phyloP scores from a whole-genome alignment of 2,888 invertebrate genomes.

The Amphipyra berbera region DNA sequence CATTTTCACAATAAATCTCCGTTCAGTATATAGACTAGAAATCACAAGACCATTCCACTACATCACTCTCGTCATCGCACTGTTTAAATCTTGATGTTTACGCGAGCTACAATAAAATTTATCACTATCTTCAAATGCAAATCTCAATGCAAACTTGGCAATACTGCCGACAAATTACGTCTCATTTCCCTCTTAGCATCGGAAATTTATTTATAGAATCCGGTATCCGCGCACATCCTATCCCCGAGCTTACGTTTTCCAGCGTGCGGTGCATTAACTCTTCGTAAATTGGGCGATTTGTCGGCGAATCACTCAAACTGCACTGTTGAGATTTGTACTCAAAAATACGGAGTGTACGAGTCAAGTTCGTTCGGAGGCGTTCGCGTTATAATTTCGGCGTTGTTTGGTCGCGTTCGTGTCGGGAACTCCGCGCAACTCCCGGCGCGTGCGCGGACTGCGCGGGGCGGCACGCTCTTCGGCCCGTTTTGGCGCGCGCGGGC shows the following conservation, averaged over 20 bases:
- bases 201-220: constrained; percentile 80
- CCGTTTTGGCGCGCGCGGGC: constrained; percentile 76
- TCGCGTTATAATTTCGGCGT: constrained; percentile 75
- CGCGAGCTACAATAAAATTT: constrained; percentile 75
- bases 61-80: constrained; percentile 74
- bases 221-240: constrained; percentile 68
- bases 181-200: constrained; percentile 77
- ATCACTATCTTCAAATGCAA: constrained; percentile 76
- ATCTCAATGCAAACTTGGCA: constrained; percentile 85
- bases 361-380: constrained; percentile 83
- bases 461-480: constrained; percentile 66
- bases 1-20: constrained; percentile 73
- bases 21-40: constrained; percentile 62
- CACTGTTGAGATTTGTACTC: constrained; percentile 65
- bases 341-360: constrained; percentile 68
- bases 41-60: constrained; percentile 63
- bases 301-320: constrained; percentile 59
- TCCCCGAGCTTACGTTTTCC: constrained; percentile 63
- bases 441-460: constrained; percentile 77
- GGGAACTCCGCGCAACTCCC: constrained; percentile 77
- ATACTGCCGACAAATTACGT: constrained; percentile 79
- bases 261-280: constrained; percentile 56
- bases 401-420: constrained; percentile 73
- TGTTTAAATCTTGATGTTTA: constrained; percentile 76
- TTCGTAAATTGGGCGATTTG: constrained; percentile 49